Percentiles rank a stretch among this genome's conserved stretches.
phyloP scores from a whole-genome alignment of 2,888 invertebrate genomes.

The Amphimallon solstitiale region DNA sequence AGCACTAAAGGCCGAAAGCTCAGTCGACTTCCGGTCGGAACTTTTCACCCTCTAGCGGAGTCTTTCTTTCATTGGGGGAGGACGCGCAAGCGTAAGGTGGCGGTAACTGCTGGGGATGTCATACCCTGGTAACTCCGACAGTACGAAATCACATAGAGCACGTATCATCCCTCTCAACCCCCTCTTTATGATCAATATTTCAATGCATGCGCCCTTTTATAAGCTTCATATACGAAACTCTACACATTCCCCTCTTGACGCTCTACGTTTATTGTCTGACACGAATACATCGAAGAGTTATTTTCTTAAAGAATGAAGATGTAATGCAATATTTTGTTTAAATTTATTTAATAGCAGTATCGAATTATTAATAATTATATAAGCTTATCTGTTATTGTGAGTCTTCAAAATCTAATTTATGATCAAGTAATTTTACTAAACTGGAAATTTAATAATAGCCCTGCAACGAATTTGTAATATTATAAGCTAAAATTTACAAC shows the following conservation, averaged over 20 bases:
- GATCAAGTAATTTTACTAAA: too few relatives aligned
- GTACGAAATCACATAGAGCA: conserved; percentile 38
- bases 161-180: conserved; percentile 36
- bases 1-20: conserved; percentile 60
- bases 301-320: too few relatives aligned
- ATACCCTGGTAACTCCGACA: conserved; percentile 34
- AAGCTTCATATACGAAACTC: neutral
- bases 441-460: too few relatives aligned
- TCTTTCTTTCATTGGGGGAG: conserved; percentile 52
- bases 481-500: too few relatives aligned
- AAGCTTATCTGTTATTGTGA: too few relatives aligned
- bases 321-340: too few relatives aligned
- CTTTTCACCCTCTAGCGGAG: conserved; percentile 52
- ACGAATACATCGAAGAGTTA: too few relatives aligned
- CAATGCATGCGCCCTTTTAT: conserved; percentile 53
- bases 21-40: conserved; percentile 56
- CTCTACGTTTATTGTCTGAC: neutral
- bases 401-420: too few relatives aligned
- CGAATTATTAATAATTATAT: too few relatives aligned
- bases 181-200: conserved; percentile 53
- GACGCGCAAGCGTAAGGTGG: conserved; percentile 46
- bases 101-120: conserved; percentile 24
- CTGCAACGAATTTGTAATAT: too few relatives aligned
- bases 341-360: too few relatives aligned
- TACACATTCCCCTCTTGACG: neutral